Conservation (phyloP, 2,888 invertebrate species). For the Trichopria drosophilae region DNA sequence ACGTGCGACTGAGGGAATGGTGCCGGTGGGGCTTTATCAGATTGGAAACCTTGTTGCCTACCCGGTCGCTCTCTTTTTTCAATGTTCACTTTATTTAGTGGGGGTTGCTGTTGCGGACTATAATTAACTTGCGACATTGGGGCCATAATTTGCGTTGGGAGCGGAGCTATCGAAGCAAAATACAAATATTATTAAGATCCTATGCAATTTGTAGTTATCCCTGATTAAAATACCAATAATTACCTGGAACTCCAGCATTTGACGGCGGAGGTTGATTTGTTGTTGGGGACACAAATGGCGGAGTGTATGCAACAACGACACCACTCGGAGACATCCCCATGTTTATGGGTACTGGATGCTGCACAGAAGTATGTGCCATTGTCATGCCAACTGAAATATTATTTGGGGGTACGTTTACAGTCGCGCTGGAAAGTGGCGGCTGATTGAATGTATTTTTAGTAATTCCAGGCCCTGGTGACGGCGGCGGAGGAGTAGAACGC, state of each 20-base stretch:
- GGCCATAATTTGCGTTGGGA: conserved; percentile 41
- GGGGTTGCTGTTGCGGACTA: conserved; percentile 46
- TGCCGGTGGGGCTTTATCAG: conserved; percentile 54
- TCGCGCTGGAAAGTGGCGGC: conserved; percentile 44
- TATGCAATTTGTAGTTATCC: conserved; percentile 11
- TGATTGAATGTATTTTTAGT: conserved; percentile 54
- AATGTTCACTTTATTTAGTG: conserved; percentile 48
- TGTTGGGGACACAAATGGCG: conserved; percentile 53
- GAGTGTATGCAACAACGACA: conserved; percentile 52
- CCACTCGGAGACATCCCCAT: conserved; percentile 55
- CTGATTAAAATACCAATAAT: conserved; percentile 27
- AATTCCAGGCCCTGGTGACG: conserved; percentile 53
- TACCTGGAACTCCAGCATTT: conserved; percentile 46
- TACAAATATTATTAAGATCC: not conserved
- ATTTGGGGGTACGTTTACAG: conserved; percentile 46
- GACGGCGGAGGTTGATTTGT: conserved; percentile 51
- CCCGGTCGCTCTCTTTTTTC: conserved; percentile 55
- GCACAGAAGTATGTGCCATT: conserved; percentile 48
- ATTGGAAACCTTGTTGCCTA: conserved; percentile 52
- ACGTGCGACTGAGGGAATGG: conserved; percentile 53
- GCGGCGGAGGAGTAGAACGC: conserved; percentile 65
- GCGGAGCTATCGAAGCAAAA: conserved; percentile 36
- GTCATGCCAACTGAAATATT: conserved; percentile 52
- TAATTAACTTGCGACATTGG: conserved; percentile 47
- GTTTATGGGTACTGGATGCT: conserved; percentile 50